Percentiles rank a stretch among this genome's conserved stretches.
Evolutionary conservation across 2,113 vertebrate genomes (phyloP).

Genomic region (Siniperca chuatsi): DNA sequence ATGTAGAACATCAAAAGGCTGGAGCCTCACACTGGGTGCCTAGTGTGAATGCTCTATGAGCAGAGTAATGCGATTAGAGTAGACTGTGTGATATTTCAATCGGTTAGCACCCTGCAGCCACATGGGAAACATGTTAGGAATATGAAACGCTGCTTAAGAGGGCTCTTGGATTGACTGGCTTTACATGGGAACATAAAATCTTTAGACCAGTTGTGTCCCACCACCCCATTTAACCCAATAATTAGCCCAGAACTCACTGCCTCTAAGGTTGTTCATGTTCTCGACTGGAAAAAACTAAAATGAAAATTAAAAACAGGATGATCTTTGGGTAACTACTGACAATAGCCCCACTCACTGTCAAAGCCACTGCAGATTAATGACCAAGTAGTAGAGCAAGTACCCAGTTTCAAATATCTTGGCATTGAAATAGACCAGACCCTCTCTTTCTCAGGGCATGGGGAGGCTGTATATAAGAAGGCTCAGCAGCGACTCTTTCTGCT

Average conservation of each 20-base stretch:
- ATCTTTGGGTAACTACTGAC: background rate
- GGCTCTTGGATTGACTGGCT: slow-evolving; percentile 52
- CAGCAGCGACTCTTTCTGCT: too few relatives aligned
- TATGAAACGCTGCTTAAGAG: slow-evolving; percentile 72
- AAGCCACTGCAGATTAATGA: too few relatives aligned
- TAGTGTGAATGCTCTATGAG: slow-evolving; percentile 66
- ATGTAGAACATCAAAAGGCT: slow-evolving; percentile 62
- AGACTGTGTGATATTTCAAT: slow-evolving; percentile 82
- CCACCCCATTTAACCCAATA: slow-evolving; percentile 30
- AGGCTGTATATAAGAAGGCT: too few relatives aligned
- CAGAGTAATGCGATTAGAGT: slow-evolving; percentile 81
- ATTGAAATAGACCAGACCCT: too few relatives aligned
- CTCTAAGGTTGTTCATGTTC: background rate
- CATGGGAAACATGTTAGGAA: slow-evolving; percentile 74
- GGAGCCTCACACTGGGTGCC: slow-evolving; percentile 53
- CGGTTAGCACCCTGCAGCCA: slow-evolving; percentile 71
- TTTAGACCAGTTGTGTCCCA: slow-evolving; percentile 5
- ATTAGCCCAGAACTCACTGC: background rate
- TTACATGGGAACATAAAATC: slow-evolving; percentile 48
- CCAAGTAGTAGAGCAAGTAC: too few relatives aligned
- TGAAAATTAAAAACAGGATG: too few relatives aligned
- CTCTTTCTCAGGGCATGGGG: too few relatives aligned
- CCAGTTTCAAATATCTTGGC: too few relatives aligned
- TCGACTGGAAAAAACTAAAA: background rate
- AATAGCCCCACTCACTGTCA: too few relatives aligned